Evolutionary conservation across 2,113 vertebrate species (phyloP), one percentile per base, ranked within the genome.

Genomic region (Pedionomus torquatus): DNA sequence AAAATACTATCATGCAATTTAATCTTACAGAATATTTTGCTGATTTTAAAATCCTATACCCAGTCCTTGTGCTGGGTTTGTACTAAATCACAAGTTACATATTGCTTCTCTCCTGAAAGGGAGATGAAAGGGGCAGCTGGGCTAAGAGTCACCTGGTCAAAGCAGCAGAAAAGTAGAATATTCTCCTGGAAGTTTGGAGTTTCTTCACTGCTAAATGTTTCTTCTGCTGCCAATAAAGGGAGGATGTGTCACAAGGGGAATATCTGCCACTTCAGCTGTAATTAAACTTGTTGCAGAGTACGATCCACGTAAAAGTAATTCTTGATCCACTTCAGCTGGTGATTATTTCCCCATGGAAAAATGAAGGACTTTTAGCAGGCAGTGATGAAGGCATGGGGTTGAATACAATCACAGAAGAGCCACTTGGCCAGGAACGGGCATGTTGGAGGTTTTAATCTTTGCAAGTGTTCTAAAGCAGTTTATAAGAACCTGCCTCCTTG

Each of bases 231-330:
- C 74, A 92, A 1, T 76, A 92, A 92, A 89, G 26, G 44, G 55
- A 90, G 52, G 57, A 82, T 82, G 69, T 69, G 66, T 91, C 95
- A 91, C 91, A 82, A 82, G 90, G 77, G 80, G 61, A 92, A 64
- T 89, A 87, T 89, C 78, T 94, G 63, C 87, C 91, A 95, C 92
- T 97, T 97, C 87, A 97, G 18, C 43, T 91, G 58, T 89, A 96
- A 97, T 97, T 97, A 97, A 96, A 97, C 81, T 91, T 96, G 84
- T 91, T 94, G 78, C 92, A 51, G 80, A 92, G 86, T 55, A 84
- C 69, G 94, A 97, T 87, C 81, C 94, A 92, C 2, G 0, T 77
- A 72, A 65, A 95, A 95, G 93, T 83, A 94, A 95, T 91, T 97
- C 86, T 91, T 89, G 89, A 95, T 87, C 77, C 81, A 91, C 81